Evolutionary conservation across 2,113 vertebrate genomes (phyloP).

Genomic region (Sterna hirundo): DNA sequence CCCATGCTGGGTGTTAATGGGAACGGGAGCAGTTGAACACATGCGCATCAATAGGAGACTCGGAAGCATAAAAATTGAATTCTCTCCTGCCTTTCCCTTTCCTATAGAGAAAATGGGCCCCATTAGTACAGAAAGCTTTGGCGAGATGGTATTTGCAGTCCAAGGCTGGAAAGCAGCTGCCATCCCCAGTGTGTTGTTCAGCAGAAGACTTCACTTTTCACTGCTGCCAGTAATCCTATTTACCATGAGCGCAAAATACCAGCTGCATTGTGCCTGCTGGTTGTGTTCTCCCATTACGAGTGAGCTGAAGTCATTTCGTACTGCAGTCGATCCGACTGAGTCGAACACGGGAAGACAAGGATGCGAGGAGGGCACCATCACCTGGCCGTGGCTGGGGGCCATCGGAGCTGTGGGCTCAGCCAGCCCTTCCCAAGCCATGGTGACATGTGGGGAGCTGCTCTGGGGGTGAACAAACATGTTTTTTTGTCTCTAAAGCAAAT

Average conservation of each 20-base stretch:
- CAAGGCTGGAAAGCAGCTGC: conserved; percentile 29
- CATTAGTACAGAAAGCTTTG: conserved; percentile 18
- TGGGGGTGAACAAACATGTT: rapidly evolving
- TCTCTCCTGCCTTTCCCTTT: conserved; percentile 15
- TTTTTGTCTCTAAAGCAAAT: not conserved
- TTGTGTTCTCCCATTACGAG: not conserved
- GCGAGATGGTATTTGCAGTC: conserved; percentile 1
- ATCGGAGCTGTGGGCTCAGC: not conserved
- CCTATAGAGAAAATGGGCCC: conserved; percentile 30
- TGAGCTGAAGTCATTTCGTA: not conserved
- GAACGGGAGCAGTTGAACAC: not conserved
- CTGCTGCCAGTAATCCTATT: conserved; percentile 42
- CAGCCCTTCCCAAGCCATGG: not conserved
- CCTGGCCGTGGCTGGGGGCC: not conserved
- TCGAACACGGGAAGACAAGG: rapidly evolving
- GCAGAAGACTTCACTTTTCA: conserved; percentile 24
- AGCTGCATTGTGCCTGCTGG: conserved; percentile 3
- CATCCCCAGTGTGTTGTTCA: conserved; percentile 24
- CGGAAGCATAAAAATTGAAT: not conserved
- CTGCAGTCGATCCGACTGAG: not conserved
- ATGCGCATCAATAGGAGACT: not conserved
- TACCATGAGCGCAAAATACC: not conserved
- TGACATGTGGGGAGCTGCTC: not conserved
- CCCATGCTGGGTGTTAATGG: conserved; percentile 13
- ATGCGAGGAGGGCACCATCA: rapidly evolving